A percentile compares a stretch with the other conserved stretches of the same genome.
phyloP scores from a whole-genome alignment of 92 coral and sea anemone species.

The Actinernus sp. region DNA sequence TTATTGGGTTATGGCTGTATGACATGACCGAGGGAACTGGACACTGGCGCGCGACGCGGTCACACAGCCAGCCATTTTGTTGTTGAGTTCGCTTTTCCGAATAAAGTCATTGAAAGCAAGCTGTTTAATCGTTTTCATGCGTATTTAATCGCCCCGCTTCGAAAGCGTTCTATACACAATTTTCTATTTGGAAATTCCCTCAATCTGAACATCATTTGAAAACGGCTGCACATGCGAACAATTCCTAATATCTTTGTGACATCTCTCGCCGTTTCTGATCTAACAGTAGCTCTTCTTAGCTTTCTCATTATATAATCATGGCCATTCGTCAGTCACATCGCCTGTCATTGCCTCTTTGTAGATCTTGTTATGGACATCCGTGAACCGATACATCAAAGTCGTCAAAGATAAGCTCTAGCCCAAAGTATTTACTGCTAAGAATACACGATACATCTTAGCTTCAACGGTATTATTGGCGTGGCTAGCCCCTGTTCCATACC shows the following conservation, averaged over 20 bases:
- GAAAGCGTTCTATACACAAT: no score
- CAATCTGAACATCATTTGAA: no score
- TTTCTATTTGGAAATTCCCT: no score
- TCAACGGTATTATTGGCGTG: constrained; percentile 29
- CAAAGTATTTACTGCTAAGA: constrained; percentile 21
- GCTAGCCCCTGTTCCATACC: constrained; percentile 59
- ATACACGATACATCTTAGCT: constrained; percentile 26
- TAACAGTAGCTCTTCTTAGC: constrained; percentile 61
- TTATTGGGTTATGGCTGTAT: no score
- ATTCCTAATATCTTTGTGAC: constrained; percentile 55
- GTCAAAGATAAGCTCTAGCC: constrained; percentile 28
- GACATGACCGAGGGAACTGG: no score
- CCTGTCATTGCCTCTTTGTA: constrained; percentile 61
- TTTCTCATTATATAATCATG: constrained; percentile 47
- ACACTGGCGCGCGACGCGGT: no score
- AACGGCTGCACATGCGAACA: no score
- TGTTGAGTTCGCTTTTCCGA: no score
- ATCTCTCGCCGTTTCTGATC: constrained; percentile 69
- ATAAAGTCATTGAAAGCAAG: no score
- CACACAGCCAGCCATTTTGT: no score
- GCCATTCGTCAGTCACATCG: constrained; percentile 28
- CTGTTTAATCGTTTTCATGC: no score
- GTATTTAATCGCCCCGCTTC: no score
- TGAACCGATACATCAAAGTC: constrained; percentile 59
- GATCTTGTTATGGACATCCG: constrained; percentile 62